These are phyloP conservation scores for Schizopygopsis pylzovi DNA, from an alignment of 2,797 vertebrate genomes.

Conservation along the genomic window DNA sequence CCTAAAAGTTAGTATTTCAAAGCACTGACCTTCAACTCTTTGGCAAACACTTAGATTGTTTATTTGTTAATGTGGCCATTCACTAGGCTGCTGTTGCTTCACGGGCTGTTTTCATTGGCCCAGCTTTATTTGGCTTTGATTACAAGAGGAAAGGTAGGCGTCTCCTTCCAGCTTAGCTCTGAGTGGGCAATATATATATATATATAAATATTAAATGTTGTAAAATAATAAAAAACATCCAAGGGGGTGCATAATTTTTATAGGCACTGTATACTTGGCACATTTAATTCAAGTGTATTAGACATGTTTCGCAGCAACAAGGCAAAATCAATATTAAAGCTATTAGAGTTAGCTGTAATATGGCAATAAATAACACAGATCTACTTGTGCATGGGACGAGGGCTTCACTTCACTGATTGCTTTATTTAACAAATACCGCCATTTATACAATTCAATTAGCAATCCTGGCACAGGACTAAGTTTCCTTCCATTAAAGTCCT, in stretches of 20 bases:
- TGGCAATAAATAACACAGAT: background rate
- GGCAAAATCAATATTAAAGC: background rate
- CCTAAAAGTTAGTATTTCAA: slow-evolving; percentile 21
- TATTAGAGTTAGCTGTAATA: background rate
- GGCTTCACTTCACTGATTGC: background rate
- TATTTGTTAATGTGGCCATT: slow-evolving; percentile 28
- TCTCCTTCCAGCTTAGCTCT: slow-evolving; percentile 9
- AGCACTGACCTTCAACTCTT: slow-evolving; percentile 45
- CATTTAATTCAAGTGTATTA: background rate
- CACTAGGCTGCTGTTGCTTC: slow-evolving; percentile 13
- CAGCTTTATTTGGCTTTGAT: slow-evolving; percentile 45
- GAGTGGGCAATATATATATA: slow-evolving; percentile 3
- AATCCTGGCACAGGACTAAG: background rate
- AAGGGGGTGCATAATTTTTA: background rate
- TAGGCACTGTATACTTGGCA: background rate
- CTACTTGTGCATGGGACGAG: background rate
- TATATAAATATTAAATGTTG: slow-evolving; percentile 1
- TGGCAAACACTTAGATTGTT: slow-evolving; percentile 34
- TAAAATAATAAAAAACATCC: background rate
- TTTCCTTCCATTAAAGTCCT: background rate
- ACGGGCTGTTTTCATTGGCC: slow-evolving; percentile 33
- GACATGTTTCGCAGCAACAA: background rate
- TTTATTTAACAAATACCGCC: background rate
- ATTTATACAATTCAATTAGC: too few relatives aligned
- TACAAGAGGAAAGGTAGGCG: slow-evolving; percentile 13